A percentile compares a stretch with the other conserved stretches of the same genome.
phyloP scores from a whole-genome alignment of 1,140 invertebrate species.

The Dreissena rostriformis region DNA sequence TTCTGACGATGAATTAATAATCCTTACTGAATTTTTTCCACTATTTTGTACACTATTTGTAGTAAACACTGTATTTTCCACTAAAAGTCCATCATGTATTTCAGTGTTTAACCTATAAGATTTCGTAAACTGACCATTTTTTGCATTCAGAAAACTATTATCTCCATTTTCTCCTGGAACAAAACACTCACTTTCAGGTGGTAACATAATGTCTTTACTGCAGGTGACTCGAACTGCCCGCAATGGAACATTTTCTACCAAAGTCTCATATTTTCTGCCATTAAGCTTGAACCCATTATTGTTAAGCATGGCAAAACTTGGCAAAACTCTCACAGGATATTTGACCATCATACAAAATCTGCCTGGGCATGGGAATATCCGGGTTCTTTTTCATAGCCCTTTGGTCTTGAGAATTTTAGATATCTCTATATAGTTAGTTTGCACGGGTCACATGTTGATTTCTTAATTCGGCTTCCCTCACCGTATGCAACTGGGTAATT shows the following conservation, averaged over 20 bases:
- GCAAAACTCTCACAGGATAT: no score
- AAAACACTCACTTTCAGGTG: neutral
- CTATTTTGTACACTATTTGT: neutral
- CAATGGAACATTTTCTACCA: neutral
- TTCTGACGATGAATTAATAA: neutral
- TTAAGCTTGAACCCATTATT: conserved; percentile 6
- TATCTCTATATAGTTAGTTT: no score
- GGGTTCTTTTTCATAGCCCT: no score
- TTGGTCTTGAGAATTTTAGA: no score
- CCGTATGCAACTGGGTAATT: no score
- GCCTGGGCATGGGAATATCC: no score
- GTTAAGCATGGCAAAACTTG: no score
- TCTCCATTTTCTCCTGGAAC: neutral
- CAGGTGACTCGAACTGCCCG: neutral
- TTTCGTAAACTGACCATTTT: neutral
- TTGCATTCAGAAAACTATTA: neutral
- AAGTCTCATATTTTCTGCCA: conserved; percentile 18
- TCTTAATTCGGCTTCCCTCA: no score
- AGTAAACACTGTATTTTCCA: neutral
- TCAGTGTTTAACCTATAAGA: neutral
- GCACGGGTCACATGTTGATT: no score
- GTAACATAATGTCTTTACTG: neutral
- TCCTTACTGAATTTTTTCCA: neutral
- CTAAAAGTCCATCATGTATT: neutral
- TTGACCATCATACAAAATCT: no score